Evolutionary conservation across 2,113 vertebrate species (phyloP).

Genomic region (Sapajus apella): DNA sequence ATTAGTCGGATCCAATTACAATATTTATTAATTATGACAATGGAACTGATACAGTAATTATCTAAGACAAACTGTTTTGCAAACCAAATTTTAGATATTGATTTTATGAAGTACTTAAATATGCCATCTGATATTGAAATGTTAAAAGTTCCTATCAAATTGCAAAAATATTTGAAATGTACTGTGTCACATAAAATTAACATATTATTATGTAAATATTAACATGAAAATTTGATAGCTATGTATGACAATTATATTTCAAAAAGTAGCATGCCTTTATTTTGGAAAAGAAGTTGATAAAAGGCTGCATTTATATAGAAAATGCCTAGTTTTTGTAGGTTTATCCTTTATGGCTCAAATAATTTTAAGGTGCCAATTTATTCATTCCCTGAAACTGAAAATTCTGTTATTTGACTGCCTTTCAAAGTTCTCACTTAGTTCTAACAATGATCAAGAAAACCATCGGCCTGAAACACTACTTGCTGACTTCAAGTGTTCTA

Average conservation of each 20-base stretch:
- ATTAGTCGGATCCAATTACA: background rate
- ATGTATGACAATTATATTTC: background rate
- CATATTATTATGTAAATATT: background rate
- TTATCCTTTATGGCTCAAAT: background rate
- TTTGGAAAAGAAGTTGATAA: background rate
- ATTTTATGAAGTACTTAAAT: background rate
- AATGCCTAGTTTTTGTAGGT: background rate
- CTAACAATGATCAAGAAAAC: background rate
- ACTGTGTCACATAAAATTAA: background rate
- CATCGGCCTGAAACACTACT: background rate
- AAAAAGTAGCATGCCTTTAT: background rate
- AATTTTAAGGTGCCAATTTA: background rate
- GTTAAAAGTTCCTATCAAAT: background rate
- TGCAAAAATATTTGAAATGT: background rate
- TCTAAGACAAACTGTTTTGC: background rate
- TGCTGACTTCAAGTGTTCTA: background rate
- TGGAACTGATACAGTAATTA: background rate
- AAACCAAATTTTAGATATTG: background rate
- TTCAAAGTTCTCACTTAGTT: background rate
- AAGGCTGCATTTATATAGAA: background rate
- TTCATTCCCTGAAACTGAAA: background rate
- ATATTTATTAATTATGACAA: background rate
- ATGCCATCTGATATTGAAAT: background rate
- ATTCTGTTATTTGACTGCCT: background rate
- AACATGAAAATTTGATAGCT: background rate